These are phyloP conservation scores for Drosophila rellima DNA, from an alignment of 2,888 invertebrate species.

Conservation along the genomic window DNA sequence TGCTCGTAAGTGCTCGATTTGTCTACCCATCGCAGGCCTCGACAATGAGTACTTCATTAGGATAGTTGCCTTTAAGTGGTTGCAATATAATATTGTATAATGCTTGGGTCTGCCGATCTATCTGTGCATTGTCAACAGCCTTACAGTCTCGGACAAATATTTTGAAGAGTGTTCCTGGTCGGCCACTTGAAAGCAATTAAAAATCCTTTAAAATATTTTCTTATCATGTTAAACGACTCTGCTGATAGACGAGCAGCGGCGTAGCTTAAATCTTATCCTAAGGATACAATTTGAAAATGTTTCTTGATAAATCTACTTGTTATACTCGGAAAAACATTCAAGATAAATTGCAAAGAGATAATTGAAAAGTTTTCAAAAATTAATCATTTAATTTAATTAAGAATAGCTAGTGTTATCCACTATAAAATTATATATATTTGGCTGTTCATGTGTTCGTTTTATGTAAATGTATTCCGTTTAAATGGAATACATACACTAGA, in stretches of 20 bases:
- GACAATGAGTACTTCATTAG: slow-evolving; percentile 49
- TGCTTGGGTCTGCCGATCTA: slow-evolving; percentile 5
- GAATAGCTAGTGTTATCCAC: no score
- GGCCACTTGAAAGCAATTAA: slow-evolving; percentile 79
- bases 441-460: no score
- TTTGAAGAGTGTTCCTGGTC: slow-evolving; percentile 42
- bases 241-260: slow-evolving; percentile 49
- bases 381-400: no score
- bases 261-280: background rate
- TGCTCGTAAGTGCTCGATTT: slow-evolving; percentile 46
- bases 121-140: slow-evolving; percentile 45
- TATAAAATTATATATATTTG: no score
- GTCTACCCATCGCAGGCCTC: slow-evolving; percentile 48
- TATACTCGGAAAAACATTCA: background rate
- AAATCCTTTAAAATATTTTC: slow-evolving; percentile 78
- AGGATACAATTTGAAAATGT: background rate
- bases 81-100: slow-evolving; percentile 7
- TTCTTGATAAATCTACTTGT: background rate
- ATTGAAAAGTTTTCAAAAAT: no score
- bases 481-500: no score
- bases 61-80: slow-evolving; percentile 37
- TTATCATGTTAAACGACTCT: slow-evolving; percentile 64
- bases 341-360: no score
- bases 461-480: no score
- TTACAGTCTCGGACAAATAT: slow-evolving; percentile 40